Evolutionary conservation across 2,888 invertebrate genomes (phyloP).

Genomic region (Amiota communis): DNA sequence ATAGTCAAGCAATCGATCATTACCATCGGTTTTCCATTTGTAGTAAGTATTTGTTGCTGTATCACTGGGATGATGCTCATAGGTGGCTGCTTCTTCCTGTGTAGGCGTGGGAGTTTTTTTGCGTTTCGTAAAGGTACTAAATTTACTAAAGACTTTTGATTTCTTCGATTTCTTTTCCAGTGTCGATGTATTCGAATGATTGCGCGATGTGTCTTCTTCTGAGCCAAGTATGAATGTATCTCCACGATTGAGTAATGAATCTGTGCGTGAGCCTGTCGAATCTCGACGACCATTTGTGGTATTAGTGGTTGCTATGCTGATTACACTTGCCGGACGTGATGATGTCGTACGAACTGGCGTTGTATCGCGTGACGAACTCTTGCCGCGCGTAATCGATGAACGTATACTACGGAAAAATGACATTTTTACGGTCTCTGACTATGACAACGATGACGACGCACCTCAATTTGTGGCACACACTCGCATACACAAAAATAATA

Average conservation of each 20-base stretch:
- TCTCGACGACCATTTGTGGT: conserved; percentile 51
- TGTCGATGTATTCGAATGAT: conserved; percentile 61
- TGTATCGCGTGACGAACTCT: conserved; percentile 69
- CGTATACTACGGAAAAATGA: conserved; percentile 72
- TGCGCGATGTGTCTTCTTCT: conserved; percentile 50
- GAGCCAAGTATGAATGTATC: conserved; percentile 70
- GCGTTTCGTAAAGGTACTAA: conserved; percentile 70
- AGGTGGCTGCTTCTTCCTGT: conserved; percentile 52
- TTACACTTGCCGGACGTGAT: conserved; percentile 62
- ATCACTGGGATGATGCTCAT: conserved; percentile 69
- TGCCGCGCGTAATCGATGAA: conserved; percentile 65
- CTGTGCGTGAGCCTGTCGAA: conserved; percentile 59
- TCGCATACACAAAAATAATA: not conserved
- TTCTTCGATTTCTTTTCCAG: conserved; percentile 69
- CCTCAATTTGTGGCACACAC: conserved; percentile 40
- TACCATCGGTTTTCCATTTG: conserved; percentile 69
- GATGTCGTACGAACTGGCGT: conserved; percentile 65
- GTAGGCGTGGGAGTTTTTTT: conserved; percentile 62
- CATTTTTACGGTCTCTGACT: conserved; percentile 51
- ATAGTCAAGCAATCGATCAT: conserved; percentile 60
- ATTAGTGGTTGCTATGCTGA: conserved; percentile 36
- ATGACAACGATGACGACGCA: conserved; percentile 8
- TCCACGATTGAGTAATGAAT: conserved; percentile 67
- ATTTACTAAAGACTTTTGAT: conserved; percentile 68
- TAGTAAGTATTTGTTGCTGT: conserved; percentile 69